Conservation (phyloP, 2,113 vertebrate species). For the Mustela lutreola region DNA sequence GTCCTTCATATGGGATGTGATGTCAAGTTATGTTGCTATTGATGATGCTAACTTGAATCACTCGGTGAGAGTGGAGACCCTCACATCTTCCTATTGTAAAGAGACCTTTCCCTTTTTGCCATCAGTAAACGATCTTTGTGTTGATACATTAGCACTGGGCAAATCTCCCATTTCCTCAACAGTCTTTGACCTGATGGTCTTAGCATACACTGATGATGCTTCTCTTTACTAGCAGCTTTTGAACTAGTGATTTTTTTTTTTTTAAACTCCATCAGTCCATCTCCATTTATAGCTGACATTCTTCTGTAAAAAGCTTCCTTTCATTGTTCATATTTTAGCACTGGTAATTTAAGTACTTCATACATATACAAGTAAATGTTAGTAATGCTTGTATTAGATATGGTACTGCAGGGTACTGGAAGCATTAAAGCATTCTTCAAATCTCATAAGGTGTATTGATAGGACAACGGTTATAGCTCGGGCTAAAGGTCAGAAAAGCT, state of each 20-base stretch:
- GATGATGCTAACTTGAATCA: background rate
- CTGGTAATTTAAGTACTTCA: background rate
- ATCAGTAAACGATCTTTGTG: background rate
- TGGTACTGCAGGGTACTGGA: background rate
- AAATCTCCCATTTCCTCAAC: background rate
- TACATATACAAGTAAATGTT: background rate
- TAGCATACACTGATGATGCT: background rate
- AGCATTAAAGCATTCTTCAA: background rate
- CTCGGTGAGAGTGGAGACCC: background rate
- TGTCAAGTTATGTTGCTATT: background rate
- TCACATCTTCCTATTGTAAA: background rate
- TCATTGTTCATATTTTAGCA: background rate
- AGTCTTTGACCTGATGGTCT: background rate
- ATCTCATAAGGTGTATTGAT: background rate
- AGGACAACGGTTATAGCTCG: background rate
- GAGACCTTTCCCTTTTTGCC: background rate
- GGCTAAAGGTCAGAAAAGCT: background rate
- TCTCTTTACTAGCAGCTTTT: background rate
- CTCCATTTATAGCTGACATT: background rate
- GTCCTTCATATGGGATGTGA: rapidly evolving
- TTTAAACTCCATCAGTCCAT: background rate
- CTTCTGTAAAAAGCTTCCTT: background rate
- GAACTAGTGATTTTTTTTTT: background rate
- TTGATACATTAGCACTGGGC: background rate
- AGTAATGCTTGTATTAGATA: background rate